Evolutionary conservation across 2,113 vertebrate genomes (phyloP).

Genomic region (Tichodroma muraria): DNA sequence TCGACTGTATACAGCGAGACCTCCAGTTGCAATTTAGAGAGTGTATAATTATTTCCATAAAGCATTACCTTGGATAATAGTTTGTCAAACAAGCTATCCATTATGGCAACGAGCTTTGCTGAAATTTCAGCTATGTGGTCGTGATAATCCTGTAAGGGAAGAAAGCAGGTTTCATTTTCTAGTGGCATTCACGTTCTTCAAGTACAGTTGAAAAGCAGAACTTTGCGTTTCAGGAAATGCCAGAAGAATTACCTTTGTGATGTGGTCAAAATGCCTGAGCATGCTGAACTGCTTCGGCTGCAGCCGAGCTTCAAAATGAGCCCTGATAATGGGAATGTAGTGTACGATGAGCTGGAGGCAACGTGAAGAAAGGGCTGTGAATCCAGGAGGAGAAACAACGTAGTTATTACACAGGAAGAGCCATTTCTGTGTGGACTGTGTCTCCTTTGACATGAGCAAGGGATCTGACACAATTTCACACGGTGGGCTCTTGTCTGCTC

Average conservation of each 20-base stretch:
- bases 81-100: slow-evolving; percentile 97
- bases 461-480: not conserved
- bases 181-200: not conserved
- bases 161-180: slow-evolving; percentile 48
- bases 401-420: not conserved
- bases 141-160: slow-evolving; percentile 88
- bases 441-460: not conserved
- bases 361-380: slow-evolving; percentile 87
- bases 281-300: slow-evolving; percentile 92
- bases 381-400: not conserved
- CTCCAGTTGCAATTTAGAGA: not conserved
- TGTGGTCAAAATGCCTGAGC: slow-evolving; percentile 96
- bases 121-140: slow-evolving; percentile 96
- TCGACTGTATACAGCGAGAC: not conserved
- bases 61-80: slow-evolving; percentile 87
- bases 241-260: slow-evolving; percentile 86
- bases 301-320: slow-evolving; percentile 92
- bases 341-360: slow-evolving; percentile 96
- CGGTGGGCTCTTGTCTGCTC: not conserved
- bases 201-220: slow-evolving; percentile 2
- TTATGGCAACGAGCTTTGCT: slow-evolving; percentile 96
- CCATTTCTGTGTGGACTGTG: not conserved
- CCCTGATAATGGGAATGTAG: slow-evolving; percentile 93
- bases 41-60: slow-evolving; percentile 14
- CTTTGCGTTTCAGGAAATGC: not conserved